Conservation (phyloP, 2,797 vertebrate species). For the Chelon labrosus region DNA sequence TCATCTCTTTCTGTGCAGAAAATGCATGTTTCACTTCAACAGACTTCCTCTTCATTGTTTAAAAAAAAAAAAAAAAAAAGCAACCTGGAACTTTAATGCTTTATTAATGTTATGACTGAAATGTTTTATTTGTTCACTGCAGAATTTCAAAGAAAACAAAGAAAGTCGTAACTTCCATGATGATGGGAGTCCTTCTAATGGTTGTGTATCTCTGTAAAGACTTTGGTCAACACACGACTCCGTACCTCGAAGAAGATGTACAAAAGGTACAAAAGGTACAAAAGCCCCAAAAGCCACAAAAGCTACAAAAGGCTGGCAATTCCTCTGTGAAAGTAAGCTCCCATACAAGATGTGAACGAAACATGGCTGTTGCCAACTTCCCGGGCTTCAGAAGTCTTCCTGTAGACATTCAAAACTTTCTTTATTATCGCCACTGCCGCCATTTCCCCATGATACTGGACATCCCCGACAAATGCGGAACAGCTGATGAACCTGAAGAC, state of each 20-base stretch:
- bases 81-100: no score
- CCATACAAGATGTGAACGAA: slow-evolving; percentile 57
- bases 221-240: neutral
- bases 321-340: no score
- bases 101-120: no score
- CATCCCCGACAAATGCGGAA: slow-evolving; percentile 78
- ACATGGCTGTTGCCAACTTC: slow-evolving; percentile 47
- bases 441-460: slow-evolving; percentile 78
- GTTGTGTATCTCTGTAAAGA: slow-evolving; percentile 46
- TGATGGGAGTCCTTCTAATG: slow-evolving; percentile 39
- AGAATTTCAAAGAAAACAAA: slow-evolving; percentile 28
- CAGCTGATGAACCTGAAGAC: slow-evolving; percentile 28
- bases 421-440: slow-evolving; percentile 83
- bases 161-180: neutral
- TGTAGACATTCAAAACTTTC: slow-evolving; percentile 71
- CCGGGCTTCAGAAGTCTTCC: slow-evolving; percentile 73
- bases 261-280: neutral
- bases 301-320: no score
- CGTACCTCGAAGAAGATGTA: neutral
- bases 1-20: neutral
- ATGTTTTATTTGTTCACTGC: slow-evolving; percentile 17
- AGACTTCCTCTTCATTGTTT: neutral
- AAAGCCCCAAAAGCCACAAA: no score
- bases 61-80: neutral
- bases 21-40: neutral